phyloP scores from a whole-genome alignment of 2,888 invertebrate genomes.

The Mesochorus sp. region DNA sequence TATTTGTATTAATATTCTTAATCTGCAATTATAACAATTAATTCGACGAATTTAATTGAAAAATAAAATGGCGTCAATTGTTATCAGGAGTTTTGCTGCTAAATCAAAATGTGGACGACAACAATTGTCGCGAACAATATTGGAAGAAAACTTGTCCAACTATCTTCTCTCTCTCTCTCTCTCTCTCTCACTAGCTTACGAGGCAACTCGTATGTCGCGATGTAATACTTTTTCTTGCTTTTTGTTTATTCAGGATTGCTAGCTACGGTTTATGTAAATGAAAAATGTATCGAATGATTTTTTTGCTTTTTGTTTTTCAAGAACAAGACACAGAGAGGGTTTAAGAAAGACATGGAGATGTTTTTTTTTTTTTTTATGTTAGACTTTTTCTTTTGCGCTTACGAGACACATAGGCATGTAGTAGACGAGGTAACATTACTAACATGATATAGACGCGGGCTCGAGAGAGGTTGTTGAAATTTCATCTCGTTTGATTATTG shows the following conservation, averaged over 20 bases:
- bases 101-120: no score
- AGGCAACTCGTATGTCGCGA: neutral
- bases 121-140: no score
- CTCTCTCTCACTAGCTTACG: slow-evolving; percentile 6
- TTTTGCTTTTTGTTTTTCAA: no score
- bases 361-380: slow-evolving; percentile 54
- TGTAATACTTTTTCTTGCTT: neutral
- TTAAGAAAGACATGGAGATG: slow-evolving; percentile 43
- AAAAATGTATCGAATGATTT: slow-evolving; percentile 21
- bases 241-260: neutral
- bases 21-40: no score
- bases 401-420: slow-evolving; percentile 66
- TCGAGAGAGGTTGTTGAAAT: slow-evolving; percentile 57
- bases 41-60: no score
- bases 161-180: neutral
- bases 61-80: no score
- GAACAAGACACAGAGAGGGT: slow-evolving; percentile 36
- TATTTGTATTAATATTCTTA: no score
- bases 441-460: slow-evolving; percentile 66
- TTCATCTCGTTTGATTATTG: slow-evolving; percentile 49
- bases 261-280: slow-evolving; percentile 19
- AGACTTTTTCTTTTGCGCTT: slow-evolving; percentile 47
- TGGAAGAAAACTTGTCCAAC: neutral
- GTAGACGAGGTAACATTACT: slow-evolving; percentile 66
- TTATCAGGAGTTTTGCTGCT: no score